Percentiles rank a stretch among this genome's conserved stretches.
phyloP scores from a whole-genome alignment of 1,140 invertebrate species.

The Asbolus verrucosus region DNA sequence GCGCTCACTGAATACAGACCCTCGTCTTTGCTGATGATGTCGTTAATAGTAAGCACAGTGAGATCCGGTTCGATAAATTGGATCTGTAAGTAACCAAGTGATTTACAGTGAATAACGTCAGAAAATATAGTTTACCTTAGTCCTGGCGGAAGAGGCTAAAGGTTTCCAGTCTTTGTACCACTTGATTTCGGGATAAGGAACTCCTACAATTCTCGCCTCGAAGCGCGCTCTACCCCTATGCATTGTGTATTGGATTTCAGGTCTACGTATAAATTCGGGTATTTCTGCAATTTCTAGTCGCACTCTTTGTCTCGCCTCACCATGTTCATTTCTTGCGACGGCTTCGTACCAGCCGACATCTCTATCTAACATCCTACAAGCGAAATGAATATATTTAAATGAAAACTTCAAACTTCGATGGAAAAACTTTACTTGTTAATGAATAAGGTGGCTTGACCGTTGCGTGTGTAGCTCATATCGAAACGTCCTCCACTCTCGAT shows the following conservation, averaged over 20 bases:
- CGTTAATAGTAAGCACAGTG: slow-evolving; percentile 84
- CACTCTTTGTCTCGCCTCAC: slow-evolving; percentile 86
- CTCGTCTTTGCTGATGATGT: slow-evolving; percentile 89
- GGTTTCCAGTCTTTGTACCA: slow-evolving; percentile 98
- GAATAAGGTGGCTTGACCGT: slow-evolving; percentile 88
- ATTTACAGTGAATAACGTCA: neutral
- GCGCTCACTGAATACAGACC: slow-evolving; percentile 95
- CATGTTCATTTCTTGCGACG: slow-evolving; percentile 92
- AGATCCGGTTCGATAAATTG: slow-evolving; percentile 86
- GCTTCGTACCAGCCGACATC: slow-evolving; percentile 96
- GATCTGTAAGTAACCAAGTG: slow-evolving; percentile 70
- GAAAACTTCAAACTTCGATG: slow-evolving; percentile 1
- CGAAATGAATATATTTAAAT: slow-evolving; percentile 8
- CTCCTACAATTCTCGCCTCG: slow-evolving; percentile 88
- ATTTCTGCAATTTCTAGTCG: slow-evolving; percentile 90
- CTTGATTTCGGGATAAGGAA: slow-evolving; percentile 94
- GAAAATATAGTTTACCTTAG: slow-evolving; percentile 73
- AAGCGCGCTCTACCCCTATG: slow-evolving; percentile 79
- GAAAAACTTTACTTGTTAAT: slow-evolving; percentile 77
- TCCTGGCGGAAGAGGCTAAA: slow-evolving; percentile 80
- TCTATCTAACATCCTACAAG: slow-evolving; percentile 82
- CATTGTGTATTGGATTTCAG: slow-evolving; percentile 85
- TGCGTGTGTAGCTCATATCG: slow-evolving; percentile 87
- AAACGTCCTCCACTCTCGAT: slow-evolving; percentile 86
- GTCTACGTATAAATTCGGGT: slow-evolving; percentile 88